Evolutionary conservation across 2,113 vertebrate genomes (phyloP).

Genomic region (Corythaixoides concolor): DNA sequence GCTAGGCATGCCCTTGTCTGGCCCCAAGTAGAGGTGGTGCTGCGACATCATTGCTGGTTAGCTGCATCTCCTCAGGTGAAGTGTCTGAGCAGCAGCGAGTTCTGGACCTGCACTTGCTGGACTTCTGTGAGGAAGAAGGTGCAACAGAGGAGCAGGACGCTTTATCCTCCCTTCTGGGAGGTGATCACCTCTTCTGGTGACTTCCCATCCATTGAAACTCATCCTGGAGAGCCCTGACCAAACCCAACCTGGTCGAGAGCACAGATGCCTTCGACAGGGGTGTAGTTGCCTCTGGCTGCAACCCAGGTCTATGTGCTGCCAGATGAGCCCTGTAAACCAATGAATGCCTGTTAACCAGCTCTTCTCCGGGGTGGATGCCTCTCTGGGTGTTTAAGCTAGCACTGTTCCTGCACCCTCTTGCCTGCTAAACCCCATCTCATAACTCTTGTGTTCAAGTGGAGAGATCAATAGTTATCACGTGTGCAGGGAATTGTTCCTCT

Average conservation of each 20-base stretch:
- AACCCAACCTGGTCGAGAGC: not conserved
- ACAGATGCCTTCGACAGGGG: fast-evolving
- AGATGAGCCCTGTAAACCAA: not conserved
- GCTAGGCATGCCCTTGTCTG: not conserved
- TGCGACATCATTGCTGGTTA: not conserved
- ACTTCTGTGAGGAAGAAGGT: not conserved
- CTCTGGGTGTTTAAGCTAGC: not conserved
- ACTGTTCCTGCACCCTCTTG: not conserved
- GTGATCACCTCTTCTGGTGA: not conserved
- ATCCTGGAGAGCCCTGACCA: not conserved
- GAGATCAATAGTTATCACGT: not conserved
- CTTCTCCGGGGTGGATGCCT: not conserved
- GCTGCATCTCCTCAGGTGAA: not conserved
- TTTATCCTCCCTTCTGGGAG: not conserved
- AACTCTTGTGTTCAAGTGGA: not conserved
- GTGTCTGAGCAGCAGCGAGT: not conserved
- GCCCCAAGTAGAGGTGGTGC: not conserved
- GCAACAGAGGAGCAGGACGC: not conserved
- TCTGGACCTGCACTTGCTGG: not conserved
- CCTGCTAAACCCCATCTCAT: not conserved
- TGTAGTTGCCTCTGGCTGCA: not conserved
- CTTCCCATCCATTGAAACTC: not conserved
- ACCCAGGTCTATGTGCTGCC: not conserved
- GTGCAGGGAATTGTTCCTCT: not conserved
- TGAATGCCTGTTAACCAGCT: not conserved